Conservation (phyloP, 2,888 invertebrate species). For the Ornithoptera priamus region DNA sequence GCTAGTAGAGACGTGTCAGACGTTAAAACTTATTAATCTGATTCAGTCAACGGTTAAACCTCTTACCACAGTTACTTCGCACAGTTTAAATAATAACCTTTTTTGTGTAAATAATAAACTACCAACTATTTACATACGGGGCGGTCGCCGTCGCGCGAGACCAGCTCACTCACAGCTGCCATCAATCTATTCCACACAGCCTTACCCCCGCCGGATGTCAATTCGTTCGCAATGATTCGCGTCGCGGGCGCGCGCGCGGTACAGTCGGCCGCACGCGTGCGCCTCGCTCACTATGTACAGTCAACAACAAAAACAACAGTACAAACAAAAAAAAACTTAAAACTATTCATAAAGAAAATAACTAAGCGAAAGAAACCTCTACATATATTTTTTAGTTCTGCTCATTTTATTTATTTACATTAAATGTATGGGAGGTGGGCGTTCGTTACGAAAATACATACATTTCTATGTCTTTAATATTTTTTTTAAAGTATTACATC, state of each 20-base stretch:
- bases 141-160: too few species aligned
- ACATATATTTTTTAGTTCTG: constrained; percentile 19
- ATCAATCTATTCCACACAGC: too few species aligned
- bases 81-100: too few species aligned
- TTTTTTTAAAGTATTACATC: constrained; percentile 7
- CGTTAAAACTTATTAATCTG: too few species aligned
- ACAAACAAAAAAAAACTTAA: constrained; percentile 34
- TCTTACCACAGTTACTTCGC: too few species aligned
- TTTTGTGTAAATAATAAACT: constrained; percentile 5
- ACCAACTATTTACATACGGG: too few species aligned
- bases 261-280: constrained; percentile 17
- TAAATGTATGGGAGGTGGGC: constrained; percentile 34
- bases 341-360: constrained; percentile 29
- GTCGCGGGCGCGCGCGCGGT: not conserved
- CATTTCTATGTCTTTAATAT: constrained; percentile 30
- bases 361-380: constrained; percentile 8
- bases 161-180: too few species aligned
- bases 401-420: constrained; percentile 29
- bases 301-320: constrained; percentile 34
- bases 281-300: constrained; percentile 32
- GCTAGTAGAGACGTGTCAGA: too few species aligned
- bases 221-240: too few species aligned
- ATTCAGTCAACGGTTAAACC: too few species aligned
- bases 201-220: too few species aligned
- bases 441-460: constrained; percentile 32